Base-by-base conservation (phyloP, 30 jellyfish, hydroid and myxozoan genomes). In the Catostylus mosaicus region DNA sequence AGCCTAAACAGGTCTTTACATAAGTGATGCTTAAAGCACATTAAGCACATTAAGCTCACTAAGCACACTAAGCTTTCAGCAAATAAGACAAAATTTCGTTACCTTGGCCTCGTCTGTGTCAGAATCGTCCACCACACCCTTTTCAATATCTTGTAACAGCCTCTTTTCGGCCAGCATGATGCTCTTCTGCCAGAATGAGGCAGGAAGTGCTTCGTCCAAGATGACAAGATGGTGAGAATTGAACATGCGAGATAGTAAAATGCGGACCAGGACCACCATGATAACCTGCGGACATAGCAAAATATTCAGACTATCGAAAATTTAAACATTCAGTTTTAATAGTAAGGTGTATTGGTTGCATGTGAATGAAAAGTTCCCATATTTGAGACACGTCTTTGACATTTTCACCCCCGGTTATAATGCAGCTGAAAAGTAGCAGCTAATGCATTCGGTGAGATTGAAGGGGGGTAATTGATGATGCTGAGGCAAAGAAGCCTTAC, bases 131-230 rank as follows among this genome's bases (percentile, higher is more conserved):
- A 35, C 81, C 0, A 37, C 86, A n/a, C 70, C 94, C 51, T 79
- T 67, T 67, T 91, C 98, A 20, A 64, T 26, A 34, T 84, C 93
- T 38, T 80, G 73, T 60, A 91, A 60, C 54, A 84, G 65, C 64
- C 85, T 67, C 33, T 73, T 66, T 48, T 77, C 50, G 26, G 88
- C 87, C 84, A 70, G 47, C 61, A 80, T 24, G 35, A 78, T 80
- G 32, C 78, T 67, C 36, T 59, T 68, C 46, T 78, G 89, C 82
- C 94, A 86, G 40, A 81, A 59, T 20, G 86, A 32, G 61, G 75
- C 68, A 30, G 90, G 95, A 9, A 87, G 69, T 3, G 95, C 92
- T 14, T 85, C 98, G 60, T 92, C 98, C 67, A 92, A 62, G 3
- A 73, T 56, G 20, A 85, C 89, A 14, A 92, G 56, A 43, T 83